These are phyloP conservation scores for Callipepla californica DNA, from an alignment of 2,113 vertebrate genomes.

Conservation along the genomic window DNA sequence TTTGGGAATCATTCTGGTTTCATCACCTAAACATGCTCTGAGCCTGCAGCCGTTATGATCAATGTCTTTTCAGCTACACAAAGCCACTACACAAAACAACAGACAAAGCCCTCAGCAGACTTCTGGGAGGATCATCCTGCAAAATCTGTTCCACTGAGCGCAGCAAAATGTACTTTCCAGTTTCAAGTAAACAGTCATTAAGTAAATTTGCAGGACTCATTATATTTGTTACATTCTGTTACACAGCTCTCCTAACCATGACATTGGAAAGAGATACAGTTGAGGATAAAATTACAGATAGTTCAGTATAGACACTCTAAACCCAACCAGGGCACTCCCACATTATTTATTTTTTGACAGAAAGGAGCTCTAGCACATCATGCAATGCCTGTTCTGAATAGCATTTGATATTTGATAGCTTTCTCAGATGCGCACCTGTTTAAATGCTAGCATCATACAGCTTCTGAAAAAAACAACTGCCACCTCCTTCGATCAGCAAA, in stretches of 20 bases:
- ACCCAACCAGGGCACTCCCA: background rate
- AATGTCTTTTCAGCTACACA: background rate
- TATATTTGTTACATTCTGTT: background rate
- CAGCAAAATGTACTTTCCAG: background rate
- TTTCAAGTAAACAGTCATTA: background rate
- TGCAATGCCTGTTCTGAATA: background rate
- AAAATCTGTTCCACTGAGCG: background rate
- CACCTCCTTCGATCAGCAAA: background rate
- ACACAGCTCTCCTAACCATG: background rate
- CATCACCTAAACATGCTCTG: background rate
- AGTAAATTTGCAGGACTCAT: background rate
- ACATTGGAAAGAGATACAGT: background rate
- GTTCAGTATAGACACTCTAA: background rate
- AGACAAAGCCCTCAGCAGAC: background rate
- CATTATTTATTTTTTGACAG: background rate
- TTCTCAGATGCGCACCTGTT: background rate
- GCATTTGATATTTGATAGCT: background rate
- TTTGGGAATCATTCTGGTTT: background rate
- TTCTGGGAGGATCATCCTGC: background rate
- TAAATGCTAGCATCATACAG: background rate
- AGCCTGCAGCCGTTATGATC: accelerated
- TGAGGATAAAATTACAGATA: background rate
- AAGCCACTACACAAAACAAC: background rate
- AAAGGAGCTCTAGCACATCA: background rate
- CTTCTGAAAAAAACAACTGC: background rate